phyloP scores from a whole-genome alignment of 2,113 vertebrate genomes.

The Platichthys stellatus region DNA sequence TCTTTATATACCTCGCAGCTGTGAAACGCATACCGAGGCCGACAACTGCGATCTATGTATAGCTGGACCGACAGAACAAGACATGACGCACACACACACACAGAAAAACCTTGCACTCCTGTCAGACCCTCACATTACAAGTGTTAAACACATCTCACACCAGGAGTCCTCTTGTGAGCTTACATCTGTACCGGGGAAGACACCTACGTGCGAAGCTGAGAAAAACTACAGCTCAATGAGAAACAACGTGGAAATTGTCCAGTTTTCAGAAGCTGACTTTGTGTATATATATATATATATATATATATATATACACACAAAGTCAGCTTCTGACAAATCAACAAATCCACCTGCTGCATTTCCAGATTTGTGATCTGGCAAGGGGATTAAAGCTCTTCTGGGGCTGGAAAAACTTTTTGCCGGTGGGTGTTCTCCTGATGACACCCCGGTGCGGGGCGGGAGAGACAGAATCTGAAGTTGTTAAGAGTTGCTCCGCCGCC shows the following conservation, averaged over 20 bases:
- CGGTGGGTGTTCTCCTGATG: slow-evolving; percentile 32
- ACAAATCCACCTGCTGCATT: background rate
- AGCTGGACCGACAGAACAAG: background rate
- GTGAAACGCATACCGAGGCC: too few species aligned
- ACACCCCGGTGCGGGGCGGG: slow-evolving; percentile 29
- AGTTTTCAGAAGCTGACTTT: background rate
- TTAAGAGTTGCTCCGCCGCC: slow-evolving; percentile 63
- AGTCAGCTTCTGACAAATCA: background rate
- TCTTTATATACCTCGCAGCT: background rate
- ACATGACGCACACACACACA: background rate
- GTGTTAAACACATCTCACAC: background rate
- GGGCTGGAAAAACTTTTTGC: slow-evolving; percentile 17
- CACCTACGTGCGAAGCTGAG: background rate
- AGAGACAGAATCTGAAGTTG: slow-evolving; percentile 53
- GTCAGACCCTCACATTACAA: background rate
- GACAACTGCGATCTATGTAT: too few species aligned
- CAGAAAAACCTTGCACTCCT: too few species aligned
- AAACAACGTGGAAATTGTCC: background rate
- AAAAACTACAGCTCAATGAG: background rate
- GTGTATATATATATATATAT: background rate
- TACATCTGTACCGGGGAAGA: background rate
- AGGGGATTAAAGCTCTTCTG: background rate
- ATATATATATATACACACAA: too few species aligned
- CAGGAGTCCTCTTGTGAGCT: background rate
- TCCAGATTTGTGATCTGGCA: background rate